Percentiles rank a stretch among this genome's conserved stretches.
These are phyloP conservation scores for Pterobdella sp. DNA, from an alignment of 2,888 invertebrate species.

Conservation along the genomic window DNA sequence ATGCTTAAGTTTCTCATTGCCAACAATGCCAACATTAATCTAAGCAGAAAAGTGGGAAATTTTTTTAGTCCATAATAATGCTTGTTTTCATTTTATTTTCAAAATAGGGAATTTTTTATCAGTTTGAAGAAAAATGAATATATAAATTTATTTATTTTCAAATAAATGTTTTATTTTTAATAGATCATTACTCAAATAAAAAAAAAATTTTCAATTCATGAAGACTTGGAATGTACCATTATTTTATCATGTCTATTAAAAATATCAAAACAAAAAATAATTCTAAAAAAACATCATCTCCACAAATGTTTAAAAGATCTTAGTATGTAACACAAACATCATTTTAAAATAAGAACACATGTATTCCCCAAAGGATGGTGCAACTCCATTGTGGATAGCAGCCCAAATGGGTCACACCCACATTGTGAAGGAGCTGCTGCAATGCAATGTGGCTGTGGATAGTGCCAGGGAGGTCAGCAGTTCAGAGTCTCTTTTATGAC, in stretches of 20 bases:
- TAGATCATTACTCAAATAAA: no score
- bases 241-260: background rate
- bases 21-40: constrained; percentile 46
- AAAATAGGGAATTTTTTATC: background rate
- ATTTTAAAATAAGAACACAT: no score
- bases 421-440: constrained; percentile 68
- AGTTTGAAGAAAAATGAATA: background rate
- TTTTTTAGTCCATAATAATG: no score
- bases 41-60: constrained; percentile 44
- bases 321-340: no score
- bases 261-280: background rate
- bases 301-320: no score
- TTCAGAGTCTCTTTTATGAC: no score
- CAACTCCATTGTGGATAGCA: constrained; percentile 82
- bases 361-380: no score
- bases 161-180: background rate
- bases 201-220: background rate
- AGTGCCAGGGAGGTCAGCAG: constrained; percentile 65
- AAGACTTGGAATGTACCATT: background rate
- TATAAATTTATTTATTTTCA: background rate
- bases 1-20: constrained; percentile 46
- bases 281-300: constrained; percentile 4
- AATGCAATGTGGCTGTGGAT: constrained; percentile 73
- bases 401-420: constrained; percentile 87
- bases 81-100: background rate